These are phyloP conservation scores for Dermatemys mawii DNA, from an alignment of 2,113 vertebrate genomes.

Conservation along the genomic window DNA sequence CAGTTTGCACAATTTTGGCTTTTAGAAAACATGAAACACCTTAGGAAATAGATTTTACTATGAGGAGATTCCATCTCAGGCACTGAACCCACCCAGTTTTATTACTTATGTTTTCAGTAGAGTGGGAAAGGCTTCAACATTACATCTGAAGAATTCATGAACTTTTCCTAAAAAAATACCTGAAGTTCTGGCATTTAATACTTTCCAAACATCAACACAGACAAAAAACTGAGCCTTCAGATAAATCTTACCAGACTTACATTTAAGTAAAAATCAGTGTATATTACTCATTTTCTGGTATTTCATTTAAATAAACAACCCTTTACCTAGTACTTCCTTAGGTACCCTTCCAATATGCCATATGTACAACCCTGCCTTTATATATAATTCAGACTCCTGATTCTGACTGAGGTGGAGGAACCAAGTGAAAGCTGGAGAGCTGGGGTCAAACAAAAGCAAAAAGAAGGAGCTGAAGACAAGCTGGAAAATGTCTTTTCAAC, in stretches of 20 bases:
- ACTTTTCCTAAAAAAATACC: constrained; percentile 55
- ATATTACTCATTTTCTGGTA: constrained; percentile 40
- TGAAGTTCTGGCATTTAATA: constrained; percentile 44
- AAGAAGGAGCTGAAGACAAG: background rate
- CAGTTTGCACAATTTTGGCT: constrained; percentile 65
- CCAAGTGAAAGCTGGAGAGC: background rate
- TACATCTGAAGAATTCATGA: constrained; percentile 48
- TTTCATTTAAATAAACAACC: constrained; percentile 49
- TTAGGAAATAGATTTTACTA: constrained; percentile 67
- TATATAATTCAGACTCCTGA: background rate
- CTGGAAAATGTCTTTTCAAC: background rate
- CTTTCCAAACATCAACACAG: constrained; percentile 37
- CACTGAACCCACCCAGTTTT: constrained; percentile 69
- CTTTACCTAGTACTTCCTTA: constrained; percentile 30
- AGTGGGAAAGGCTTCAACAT: constrained; percentile 73
- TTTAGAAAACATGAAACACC: constrained; percentile 75
- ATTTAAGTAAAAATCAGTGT: constrained; percentile 20
- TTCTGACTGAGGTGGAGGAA: background rate
- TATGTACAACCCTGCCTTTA: background rate
- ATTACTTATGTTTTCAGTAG: constrained; percentile 67
- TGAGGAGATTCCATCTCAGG: constrained; percentile 65
- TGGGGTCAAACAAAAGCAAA: constrained; percentile 19
- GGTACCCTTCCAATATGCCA: background rate
- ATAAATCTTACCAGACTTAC: constrained; percentile 32
- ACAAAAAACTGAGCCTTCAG: constrained; percentile 11